Evolutionary conservation across 2,888 invertebrate species (phyloP).

Genomic region (Trachelus tabidus): DNA sequence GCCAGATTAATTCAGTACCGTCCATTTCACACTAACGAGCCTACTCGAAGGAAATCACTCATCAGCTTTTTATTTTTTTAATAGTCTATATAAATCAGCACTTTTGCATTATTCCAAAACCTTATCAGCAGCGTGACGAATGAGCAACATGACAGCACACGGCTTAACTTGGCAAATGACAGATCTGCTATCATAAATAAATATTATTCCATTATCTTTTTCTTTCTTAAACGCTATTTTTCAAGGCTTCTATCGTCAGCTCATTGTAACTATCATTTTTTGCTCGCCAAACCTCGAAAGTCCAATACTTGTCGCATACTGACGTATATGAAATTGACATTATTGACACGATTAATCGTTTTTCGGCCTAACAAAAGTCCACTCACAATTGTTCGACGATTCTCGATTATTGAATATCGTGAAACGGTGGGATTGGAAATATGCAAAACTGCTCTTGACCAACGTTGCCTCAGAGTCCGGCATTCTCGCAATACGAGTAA

Average conservation of each 20-base stretch:
- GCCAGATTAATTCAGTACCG: constrained; percentile 59
- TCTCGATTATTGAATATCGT: neutral
- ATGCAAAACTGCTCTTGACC: neutral
- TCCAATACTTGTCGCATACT: neutral
- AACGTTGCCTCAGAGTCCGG: neutral
- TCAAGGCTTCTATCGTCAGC: neutral
- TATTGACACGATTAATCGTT: neutral
- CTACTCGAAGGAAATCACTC: constrained; percentile 30
- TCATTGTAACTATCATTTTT: neutral
- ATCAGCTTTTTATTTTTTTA: constrained; percentile 16
- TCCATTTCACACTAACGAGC: constrained; percentile 54
- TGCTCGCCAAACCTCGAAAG: neutral
- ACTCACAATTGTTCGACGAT: neutral
- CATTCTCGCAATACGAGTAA: neutral
- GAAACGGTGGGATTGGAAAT: neutral
- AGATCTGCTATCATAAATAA: neutral
- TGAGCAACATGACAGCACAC: neutral
- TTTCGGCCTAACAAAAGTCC: neutral
- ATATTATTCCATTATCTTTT: neutral
- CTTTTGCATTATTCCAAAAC: constrained; percentile 5
- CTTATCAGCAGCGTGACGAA: neutral
- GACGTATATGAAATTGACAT: neutral
- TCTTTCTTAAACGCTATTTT: neutral
- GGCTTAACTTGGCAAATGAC: neutral
- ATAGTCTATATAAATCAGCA: neutral